These are phyloP conservation scores for Musca domestica DNA, from an alignment of 1,140 invertebrate genomes.

Conservation along the genomic window DNA sequence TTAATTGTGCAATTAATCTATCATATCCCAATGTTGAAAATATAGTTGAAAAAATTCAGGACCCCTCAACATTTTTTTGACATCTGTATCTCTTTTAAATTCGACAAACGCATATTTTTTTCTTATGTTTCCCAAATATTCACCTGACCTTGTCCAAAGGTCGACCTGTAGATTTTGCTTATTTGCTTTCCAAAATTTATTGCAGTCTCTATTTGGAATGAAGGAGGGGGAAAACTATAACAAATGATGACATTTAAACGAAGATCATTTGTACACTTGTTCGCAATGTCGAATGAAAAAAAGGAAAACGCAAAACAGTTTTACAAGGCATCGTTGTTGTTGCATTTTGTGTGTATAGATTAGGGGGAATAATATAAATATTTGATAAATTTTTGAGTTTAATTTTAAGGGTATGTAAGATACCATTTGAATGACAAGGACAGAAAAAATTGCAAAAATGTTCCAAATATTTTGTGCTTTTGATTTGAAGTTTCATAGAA, in stretches of 20 bases:
- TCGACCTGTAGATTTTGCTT: neutral
- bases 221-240: neutral
- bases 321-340: no score
- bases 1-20: neutral
- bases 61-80: neutral
- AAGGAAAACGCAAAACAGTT: neutral
- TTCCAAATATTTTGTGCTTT: no score
- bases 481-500: no score
- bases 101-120: neutral
- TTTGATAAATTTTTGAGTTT: no score
- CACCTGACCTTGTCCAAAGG: neutral
- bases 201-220: neutral
- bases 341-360: no score
- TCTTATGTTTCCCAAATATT: no score
- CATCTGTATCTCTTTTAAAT: neutral
- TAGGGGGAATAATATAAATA: no score
- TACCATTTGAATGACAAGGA: no score
- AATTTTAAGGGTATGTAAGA: no score
- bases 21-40: no score
- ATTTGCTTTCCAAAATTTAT: neutral
- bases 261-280: slow-evolving; percentile 9
- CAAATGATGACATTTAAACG: slow-evolving; percentile 16
- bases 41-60: slow-evolving; percentile 2
- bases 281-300: no score
- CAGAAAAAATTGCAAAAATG: no score